Evolutionary conservation across 2,113 vertebrate genomes (phyloP).

Genomic region (Nothobranchius kuhntae): DNA sequence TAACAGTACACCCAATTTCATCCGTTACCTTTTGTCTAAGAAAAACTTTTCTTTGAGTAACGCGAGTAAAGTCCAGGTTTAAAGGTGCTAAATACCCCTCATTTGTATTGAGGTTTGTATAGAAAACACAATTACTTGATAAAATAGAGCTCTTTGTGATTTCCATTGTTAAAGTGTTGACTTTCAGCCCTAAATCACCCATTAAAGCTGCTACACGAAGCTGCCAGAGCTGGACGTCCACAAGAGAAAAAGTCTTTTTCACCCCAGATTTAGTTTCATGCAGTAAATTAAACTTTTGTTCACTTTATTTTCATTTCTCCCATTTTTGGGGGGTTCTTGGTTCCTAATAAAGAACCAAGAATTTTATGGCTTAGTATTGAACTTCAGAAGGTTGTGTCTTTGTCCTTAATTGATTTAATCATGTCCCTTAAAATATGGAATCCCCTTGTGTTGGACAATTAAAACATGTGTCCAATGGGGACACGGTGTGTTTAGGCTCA

Average conservation of each 20-base stretch:
- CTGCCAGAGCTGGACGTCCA: not conserved
- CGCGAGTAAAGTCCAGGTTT: not conserved
- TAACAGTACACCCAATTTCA: no score
- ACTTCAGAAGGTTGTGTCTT: not conserved
- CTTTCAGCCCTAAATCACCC: conserved; percentile 1
- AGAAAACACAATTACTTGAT: not conserved
- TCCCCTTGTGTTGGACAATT: no score
- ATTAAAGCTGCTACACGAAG: not conserved
- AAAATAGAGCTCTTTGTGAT: not conserved
- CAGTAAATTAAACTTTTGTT: not conserved
- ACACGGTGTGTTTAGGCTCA: no score
- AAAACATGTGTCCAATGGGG: no score
- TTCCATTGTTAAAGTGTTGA: conserved; percentile 3
- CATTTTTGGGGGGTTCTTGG: no score
- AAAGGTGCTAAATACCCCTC: not conserved
- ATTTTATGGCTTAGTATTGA: not conserved
- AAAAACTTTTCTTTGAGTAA: no score
- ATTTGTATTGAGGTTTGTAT: conserved; percentile 1
- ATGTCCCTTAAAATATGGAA: no score
- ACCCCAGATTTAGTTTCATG: not conserved
- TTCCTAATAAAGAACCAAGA: not conserved
- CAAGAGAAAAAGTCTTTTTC: not conserved
- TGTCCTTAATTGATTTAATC: not conserved
- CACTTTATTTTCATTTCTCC: not conserved
- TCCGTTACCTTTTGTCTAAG: no score